Percentiles rank a stretch among this genome's conserved stretches.
Evolutionary conservation across 2,113 vertebrate genomes (phyloP).

Genomic region (Microtus ochrogaster): DNA sequence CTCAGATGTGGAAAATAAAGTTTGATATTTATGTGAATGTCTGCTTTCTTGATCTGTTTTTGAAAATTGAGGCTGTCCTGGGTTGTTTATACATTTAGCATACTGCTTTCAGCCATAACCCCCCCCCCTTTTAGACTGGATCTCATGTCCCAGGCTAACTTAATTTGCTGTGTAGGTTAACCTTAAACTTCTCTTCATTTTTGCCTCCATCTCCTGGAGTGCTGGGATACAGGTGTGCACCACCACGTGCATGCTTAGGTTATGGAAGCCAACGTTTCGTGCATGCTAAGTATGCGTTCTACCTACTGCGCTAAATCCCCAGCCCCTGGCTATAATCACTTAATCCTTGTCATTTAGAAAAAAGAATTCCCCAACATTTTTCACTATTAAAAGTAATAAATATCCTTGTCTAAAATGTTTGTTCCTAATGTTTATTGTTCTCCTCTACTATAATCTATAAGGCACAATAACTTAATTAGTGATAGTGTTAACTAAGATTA

Average conservation of each 20-base stretch:
- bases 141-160: neutral
- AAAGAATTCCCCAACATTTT: neutral
- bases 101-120: neutral
- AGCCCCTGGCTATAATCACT: neutral
- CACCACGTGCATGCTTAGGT: neutral
- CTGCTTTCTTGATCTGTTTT: neutral
- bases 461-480: conserved; percentile 41
- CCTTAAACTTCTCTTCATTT: neutral
- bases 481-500: neutral
- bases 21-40: neutral
- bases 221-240: neutral
- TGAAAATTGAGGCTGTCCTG: neutral
- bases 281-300: neutral
- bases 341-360: neutral
- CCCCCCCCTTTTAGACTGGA: neutral
- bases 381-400: conserved; percentile 28
- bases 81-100: neutral
- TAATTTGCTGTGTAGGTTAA: neutral
- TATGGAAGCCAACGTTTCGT: too few relatives aligned
- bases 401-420: conserved; percentile 24
- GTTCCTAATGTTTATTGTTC: neutral
- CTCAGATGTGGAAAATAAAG: neutral
- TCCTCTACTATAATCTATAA: conserved; percentile 14
- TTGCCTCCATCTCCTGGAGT: neutral
- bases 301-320: neutral